These are phyloP conservation scores for Passer domesticus DNA, from an alignment of 2,113 vertebrate genomes.

Conservation along the genomic window DNA sequence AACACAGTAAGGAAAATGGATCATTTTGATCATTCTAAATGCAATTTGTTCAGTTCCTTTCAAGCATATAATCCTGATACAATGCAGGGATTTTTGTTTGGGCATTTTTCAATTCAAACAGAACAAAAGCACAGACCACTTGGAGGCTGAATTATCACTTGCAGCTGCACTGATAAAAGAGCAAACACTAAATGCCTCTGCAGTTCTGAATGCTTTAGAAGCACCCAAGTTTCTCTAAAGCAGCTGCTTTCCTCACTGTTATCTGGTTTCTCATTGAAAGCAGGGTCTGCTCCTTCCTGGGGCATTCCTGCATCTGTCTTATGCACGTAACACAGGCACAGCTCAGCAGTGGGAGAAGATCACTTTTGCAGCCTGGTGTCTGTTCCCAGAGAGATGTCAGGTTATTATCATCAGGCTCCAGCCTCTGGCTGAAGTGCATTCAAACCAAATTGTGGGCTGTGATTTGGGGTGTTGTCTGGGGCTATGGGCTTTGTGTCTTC, in stretches of 20 bases:
- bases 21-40: slow-evolving; percentile 57
- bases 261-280: slow-evolving; percentile 52
- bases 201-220: slow-evolving; percentile 58
- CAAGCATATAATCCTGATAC: slow-evolving; percentile 57
- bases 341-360: slow-evolving; percentile 43
- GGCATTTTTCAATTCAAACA: slow-evolving; percentile 66
- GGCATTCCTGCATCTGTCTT: slow-evolving; percentile 68
- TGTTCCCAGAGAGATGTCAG: slow-evolving; percentile 19
- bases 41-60: slow-evolving; percentile 66
- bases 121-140: slow-evolving; percentile 64
- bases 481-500: slow-evolving; percentile 16
- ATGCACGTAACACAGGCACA: slow-evolving; percentile 64
- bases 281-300: slow-evolving; percentile 58
- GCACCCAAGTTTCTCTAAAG: slow-evolving; percentile 64
- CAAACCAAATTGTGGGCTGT: slow-evolving; percentile 30
- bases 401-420: slow-evolving; percentile 37
- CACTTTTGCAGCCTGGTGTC: slow-evolving; percentile 55
- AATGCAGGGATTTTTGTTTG: slow-evolving; percentile 57
- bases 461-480: background rate
- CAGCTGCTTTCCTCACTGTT: slow-evolving; percentile 68
- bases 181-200: slow-evolving; percentile 66
- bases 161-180: slow-evolving; percentile 79
- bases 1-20: slow-evolving; percentile 39
- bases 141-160: slow-evolving; percentile 73
- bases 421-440: slow-evolving; percentile 50